A percentile compares a stretch with the other conserved stretches of the same genome.
These are phyloP conservation scores for Tolypeutes matacus DNA, from an alignment of 2,797 vertebrate genomes.

Conservation along the genomic window DNA sequence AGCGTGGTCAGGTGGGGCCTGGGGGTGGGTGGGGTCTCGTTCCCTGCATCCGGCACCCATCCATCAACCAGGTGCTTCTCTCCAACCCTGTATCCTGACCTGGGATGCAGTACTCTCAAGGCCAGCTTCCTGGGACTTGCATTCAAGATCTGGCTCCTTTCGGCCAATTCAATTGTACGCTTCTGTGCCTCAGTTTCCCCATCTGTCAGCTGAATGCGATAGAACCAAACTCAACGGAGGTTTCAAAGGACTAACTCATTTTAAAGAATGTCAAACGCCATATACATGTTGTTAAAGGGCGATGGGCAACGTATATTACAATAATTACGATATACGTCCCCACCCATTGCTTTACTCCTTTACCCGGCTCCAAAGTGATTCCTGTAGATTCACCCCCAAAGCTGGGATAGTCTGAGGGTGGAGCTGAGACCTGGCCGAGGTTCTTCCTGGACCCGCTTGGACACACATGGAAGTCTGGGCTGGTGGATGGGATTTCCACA, in stretches of 20 bases:
- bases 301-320: fast-evolving
- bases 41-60: too few species aligned
- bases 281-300: background rate
- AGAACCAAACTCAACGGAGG: too few species aligned
- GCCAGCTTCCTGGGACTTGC: background rate
- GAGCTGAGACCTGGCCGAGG: background rate
- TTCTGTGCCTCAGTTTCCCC: background rate
- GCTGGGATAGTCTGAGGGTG: background rate
- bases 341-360: too few species aligned
- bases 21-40: background rate
- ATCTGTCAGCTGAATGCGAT: background rate
- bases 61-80: background rate
- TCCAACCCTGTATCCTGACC: fast-evolving
- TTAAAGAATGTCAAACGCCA: background rate
- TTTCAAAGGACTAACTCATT: background rate
- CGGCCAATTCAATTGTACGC: background rate
- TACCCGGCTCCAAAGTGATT: too few species aligned
- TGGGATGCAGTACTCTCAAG: background rate
- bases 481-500: too few species aligned
- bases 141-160: too few species aligned
- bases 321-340: background rate
- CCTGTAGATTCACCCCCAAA: background rate
- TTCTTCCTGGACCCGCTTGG: background rate
- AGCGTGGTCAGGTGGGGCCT: conserved; percentile 84
- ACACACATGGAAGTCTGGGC: background rate